Evolutionary conservation across 2,888 invertebrate species (phyloP), one percentile per base, ranked within the genome.

Genomic region (Hoplodrina ambigua): DNA sequence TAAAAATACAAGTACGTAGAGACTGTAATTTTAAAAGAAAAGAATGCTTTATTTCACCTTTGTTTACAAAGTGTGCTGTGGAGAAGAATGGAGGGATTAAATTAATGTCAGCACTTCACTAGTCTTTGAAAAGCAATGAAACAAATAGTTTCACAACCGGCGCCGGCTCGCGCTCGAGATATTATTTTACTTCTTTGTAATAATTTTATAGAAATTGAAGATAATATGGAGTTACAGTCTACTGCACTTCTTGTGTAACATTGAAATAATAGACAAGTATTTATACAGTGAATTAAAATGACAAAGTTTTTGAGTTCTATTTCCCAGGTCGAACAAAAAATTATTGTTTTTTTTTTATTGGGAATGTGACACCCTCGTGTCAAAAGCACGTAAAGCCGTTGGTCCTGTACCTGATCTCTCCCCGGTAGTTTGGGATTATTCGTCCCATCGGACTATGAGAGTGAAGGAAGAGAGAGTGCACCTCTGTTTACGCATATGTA

Each of bases 101-200:
- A 19, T 58, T 44, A 58, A 25, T 13, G 20, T 50, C 33, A 11
- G 49, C n/a, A 49, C n/a, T 54, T 64, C n/a, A 25, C 7, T 49
- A 13, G n/a, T 72, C 54, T 75, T 58, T n/a, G 54, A 44, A 25
- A 59, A 75, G 67, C 19, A 20, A 25, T 25, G 41, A 44, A 75
- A 25, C 33, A 75, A 68, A 69, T 68, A 50, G 59, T 72, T 75
- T 50, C 44, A n/a, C 37, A 68, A 46, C 4, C n/a, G 8, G 19
- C 52, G 19, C n/a, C 8, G 53, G 46, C 2, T 41, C 25, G 20
- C 49, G 17, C 49, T 54, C 2, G 1, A 50, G 33, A n/a, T 30
- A 19, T 41, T 74, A 30, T 57, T 74, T 30, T 30, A 58, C 46
- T 59, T 59, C 54, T 68, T 7, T 59, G 19, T 30, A 59, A 44